These are phyloP conservation scores for Chaenocephalus aceratus DNA, from an alignment of 2,113 vertebrate genomes.

Conservation along the genomic window DNA sequence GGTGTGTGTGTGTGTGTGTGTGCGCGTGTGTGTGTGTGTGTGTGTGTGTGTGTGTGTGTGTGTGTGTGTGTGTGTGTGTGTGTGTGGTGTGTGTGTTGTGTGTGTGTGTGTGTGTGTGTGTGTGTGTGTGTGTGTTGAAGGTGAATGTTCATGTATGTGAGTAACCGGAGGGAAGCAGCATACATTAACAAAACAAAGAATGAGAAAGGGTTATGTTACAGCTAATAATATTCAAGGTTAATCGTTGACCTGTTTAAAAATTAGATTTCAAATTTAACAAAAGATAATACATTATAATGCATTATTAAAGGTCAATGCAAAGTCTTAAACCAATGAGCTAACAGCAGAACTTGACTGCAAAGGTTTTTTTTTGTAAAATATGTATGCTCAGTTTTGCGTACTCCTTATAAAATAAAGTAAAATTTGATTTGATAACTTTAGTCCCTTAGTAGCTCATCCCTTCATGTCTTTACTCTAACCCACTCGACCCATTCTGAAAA, in stretches of 20 bases:
- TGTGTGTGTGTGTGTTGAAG: background rate
- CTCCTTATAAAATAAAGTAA: no score
- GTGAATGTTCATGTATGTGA: background rate
- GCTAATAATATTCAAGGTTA: background rate
- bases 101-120: background rate
- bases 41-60: background rate
- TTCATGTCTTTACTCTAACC: background rate
- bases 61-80: background rate
- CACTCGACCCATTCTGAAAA: background rate
- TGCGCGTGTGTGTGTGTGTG: background rate
- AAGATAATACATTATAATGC: background rate
- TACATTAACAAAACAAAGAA: background rate
- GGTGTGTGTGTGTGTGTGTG: background rate
- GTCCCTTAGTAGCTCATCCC: background rate
- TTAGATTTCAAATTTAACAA: slow-evolving; percentile 10
- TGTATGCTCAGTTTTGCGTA: background rate
- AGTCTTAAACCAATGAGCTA: background rate
- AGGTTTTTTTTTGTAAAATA: background rate
- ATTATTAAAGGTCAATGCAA: background rate
- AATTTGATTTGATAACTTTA: background rate
- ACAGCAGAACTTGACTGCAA: background rate
- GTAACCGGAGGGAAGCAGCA: background rate
- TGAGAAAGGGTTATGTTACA: background rate
- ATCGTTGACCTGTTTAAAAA: background rate
- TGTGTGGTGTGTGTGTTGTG: background rate